Evolutionary conservation across 2,888 invertebrate genomes (phyloP).

Genomic region (Xiphydria camelus): DNA sequence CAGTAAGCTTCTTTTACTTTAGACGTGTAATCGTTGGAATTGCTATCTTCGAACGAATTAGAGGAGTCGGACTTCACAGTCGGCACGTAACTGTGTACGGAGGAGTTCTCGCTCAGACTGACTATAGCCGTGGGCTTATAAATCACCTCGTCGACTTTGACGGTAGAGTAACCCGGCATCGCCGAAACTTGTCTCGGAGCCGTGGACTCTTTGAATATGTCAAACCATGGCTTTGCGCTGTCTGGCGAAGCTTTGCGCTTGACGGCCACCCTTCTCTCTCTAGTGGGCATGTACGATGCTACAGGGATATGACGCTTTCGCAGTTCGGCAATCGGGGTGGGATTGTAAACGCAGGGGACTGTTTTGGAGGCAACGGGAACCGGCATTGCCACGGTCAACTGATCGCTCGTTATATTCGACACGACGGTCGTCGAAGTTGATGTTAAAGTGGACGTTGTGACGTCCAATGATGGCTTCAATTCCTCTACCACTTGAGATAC

Average conservation of each 20-base stretch:
- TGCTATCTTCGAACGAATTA: slow-evolving; percentile 38
- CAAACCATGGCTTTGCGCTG: slow-evolving; percentile 40
- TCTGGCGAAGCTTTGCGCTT: slow-evolving; percentile 52
- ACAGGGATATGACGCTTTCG: slow-evolving; percentile 56
- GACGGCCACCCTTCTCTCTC: slow-evolving; percentile 46
- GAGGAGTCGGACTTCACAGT: slow-evolving; percentile 41
- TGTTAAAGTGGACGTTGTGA: slow-evolving; percentile 16
- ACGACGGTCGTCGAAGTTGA: slow-evolving; percentile 14
- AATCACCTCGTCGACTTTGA: slow-evolving; percentile 28
- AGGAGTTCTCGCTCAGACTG: slow-evolving; percentile 26
- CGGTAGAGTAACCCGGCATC: slow-evolving; percentile 9
- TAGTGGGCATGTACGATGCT: slow-evolving; percentile 47
- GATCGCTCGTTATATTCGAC: slow-evolving; percentile 5
- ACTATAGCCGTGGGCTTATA: slow-evolving; percentile 51
- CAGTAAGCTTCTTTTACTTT: slow-evolving; percentile 48
- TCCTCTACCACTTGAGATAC: slow-evolving; percentile 61
- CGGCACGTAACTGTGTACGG: slow-evolving; percentile 43
- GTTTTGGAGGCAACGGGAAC: slow-evolving; percentile 43
- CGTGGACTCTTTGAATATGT: slow-evolving; percentile 31
- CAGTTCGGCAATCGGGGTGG: slow-evolving; percentile 69
- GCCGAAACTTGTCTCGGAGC: slow-evolving; percentile 1
- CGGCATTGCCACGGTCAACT: slow-evolving; percentile 33
- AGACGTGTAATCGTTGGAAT: slow-evolving; percentile 39
- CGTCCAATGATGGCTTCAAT: slow-evolving; percentile 53
- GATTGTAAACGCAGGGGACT: slow-evolving; percentile 61